Evolutionary conservation across 1,140 invertebrate species (phyloP).

Genomic region (Drosophila oshimai): DNA sequence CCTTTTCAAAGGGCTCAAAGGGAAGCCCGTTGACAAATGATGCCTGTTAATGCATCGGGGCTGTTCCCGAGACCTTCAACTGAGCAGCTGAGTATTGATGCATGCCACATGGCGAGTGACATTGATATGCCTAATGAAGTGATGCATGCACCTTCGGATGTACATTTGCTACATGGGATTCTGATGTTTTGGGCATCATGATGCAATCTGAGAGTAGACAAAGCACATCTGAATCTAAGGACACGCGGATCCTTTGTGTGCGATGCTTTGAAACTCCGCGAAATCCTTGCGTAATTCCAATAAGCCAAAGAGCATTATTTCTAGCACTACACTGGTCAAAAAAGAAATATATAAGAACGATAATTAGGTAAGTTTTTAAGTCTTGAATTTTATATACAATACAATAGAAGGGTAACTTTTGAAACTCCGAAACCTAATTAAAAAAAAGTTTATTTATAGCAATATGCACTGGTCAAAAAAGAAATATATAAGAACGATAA

Average conservation of each 20-base stretch:
- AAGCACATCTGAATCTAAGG: conserved; percentile 17
- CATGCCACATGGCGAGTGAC: conserved; percentile 39
- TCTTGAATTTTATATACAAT: too few species aligned
- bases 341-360: background rate
- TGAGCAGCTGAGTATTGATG: conserved; percentile 46
- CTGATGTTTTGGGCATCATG: conserved; percentile 8
- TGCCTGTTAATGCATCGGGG: conserved; percentile 51
- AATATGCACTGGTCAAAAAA: background rate
- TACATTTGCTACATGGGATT: background rate
- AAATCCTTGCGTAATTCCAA: conserved; percentile 56
- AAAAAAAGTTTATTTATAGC: conserved; percentile 1
- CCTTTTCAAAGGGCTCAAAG: too few species aligned
- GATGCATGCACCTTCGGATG: conserved; percentile 49
- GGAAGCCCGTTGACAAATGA: conserved; percentile 60
- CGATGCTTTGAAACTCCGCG: conserved; percentile 24
- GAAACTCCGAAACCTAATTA: conserved; percentile 53
- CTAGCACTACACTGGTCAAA: background rate
- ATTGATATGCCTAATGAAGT: conserved; percentile 71
- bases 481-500: background rate
- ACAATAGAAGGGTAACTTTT: too few species aligned
- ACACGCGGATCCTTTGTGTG: conserved; percentile 8
- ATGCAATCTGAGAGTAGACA: background rate
- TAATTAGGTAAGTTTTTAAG: too few species aligned
- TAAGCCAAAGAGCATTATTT: conserved; percentile 41
- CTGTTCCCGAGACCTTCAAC: conserved; percentile 1